phyloP scores from a whole-genome alignment of 1,140 invertebrate genomes.

The Drosophila biarmipes region DNA sequence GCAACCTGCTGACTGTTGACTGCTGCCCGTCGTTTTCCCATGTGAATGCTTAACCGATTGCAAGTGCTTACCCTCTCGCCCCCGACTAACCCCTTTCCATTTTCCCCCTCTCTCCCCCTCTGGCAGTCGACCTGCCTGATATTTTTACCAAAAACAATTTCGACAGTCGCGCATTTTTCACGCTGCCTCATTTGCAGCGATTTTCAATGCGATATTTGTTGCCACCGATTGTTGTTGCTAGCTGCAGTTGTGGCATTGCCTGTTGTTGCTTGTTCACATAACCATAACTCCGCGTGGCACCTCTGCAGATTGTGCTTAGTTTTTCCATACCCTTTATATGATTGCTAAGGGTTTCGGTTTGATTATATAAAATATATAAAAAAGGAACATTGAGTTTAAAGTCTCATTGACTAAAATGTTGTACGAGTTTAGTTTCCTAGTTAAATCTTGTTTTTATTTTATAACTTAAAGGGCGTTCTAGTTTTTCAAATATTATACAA shows the following conservation, averaged over 20 bases:
- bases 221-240: slow-evolving; percentile 39
- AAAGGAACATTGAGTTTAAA: too few relatives aligned
- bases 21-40: slow-evolving; percentile 56
- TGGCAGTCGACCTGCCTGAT: slow-evolving; percentile 51
- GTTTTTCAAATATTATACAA: too few relatives aligned
- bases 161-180: slow-evolving; percentile 69
- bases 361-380: background rate
- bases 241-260: slow-evolving; percentile 29
- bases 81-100: slow-evolving; percentile 11
- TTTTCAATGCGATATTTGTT: slow-evolving; percentile 56
- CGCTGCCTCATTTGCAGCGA: slow-evolving; percentile 69
- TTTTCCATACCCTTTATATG: slow-evolving; percentile 28
- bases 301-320: slow-evolving; percentile 46
- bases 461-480: too few relatives aligned
- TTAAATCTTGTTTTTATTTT: too few relatives aligned
- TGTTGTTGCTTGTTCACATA: slow-evolving; percentile 61
- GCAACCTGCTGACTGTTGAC: slow-evolving; percentile 48
- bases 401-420: too few relatives aligned
- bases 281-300: slow-evolving; percentile 72
- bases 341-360: background rate
- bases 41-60: slow-evolving; percentile 61
- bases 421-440: too few relatives aligned
- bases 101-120: background rate
- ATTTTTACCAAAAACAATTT: slow-evolving; percentile 74
- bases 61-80: slow-evolving; percentile 40